phyloP scores from a whole-genome alignment of 2,113 vertebrate genomes.

The Neolamprologus longior region DNA sequence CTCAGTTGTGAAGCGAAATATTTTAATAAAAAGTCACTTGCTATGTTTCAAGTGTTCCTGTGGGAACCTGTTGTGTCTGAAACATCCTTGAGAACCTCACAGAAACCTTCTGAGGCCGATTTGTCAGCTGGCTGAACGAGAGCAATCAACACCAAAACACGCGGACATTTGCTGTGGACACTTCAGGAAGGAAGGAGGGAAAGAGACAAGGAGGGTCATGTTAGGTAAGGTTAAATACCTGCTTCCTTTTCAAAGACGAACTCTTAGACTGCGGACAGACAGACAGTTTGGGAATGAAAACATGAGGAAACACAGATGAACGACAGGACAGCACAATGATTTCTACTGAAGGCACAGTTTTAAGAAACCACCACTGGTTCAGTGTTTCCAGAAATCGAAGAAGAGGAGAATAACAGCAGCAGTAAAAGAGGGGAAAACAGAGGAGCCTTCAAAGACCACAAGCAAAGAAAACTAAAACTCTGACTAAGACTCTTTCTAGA shows the following conservation, averaged over 20 bases:
- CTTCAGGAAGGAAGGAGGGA: background rate
- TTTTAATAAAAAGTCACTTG: background rate
- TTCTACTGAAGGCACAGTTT: background rate
- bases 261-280: slow-evolving; percentile 67
- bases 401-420: background rate
- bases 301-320: background rate
- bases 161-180: background rate
- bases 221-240: slow-evolving; percentile 77
- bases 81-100: background rate
- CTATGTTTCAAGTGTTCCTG: background rate
- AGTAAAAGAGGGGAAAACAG: background rate
- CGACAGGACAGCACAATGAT: background rate
- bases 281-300: slow-evolving; percentile 1
- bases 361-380: background rate
- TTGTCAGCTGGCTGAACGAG: background rate
- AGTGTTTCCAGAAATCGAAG: background rate
- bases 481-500: background rate
- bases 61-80: background rate
- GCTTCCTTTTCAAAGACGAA: slow-evolving; percentile 81
- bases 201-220: background rate
- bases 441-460: background rate
- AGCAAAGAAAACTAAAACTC: background rate
- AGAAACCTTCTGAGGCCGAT: background rate
- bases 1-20: background rate
- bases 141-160: background rate